These are phyloP conservation scores for Peromyscus polionotus DNA, from an alignment of 2,113 vertebrate genomes.

Conservation along the genomic window DNA sequence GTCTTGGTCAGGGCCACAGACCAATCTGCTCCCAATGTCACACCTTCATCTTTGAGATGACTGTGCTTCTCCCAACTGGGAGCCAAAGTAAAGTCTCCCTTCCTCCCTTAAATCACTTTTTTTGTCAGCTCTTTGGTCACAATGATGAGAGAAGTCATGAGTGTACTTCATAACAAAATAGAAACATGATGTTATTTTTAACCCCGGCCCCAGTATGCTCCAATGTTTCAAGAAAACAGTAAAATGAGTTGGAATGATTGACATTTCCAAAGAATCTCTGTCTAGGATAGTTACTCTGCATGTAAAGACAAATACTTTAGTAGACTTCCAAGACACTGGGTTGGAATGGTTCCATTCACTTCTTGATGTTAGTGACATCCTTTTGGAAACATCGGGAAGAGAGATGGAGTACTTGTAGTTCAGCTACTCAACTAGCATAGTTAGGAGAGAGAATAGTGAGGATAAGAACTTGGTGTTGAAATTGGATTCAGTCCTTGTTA, in stretches of 20 bases:
- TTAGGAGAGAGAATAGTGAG: not conserved
- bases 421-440: not conserved
- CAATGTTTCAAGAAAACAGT: not conserved
- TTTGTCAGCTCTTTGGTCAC: not conserved
- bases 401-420: not conserved
- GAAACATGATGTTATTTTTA: not conserved
- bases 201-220: not conserved
- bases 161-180: not conserved
- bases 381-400: not conserved
- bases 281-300: not conserved
- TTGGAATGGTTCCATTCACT: not conserved
- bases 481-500: not conserved
- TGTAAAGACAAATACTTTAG: not conserved
- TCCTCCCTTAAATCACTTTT: not conserved
- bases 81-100: no score
- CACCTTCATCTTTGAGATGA: not conserved
- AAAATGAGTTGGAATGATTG: conserved; percentile 14
- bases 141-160: not conserved
- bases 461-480: not conserved
- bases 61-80: not conserved
- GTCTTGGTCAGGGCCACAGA: not conserved
- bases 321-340: not conserved
- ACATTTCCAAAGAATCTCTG: not conserved
- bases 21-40: not conserved
- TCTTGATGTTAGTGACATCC: not conserved